Conservation (phyloP, 2,888 invertebrate species). For the Cataglyphis albicans region DNA sequence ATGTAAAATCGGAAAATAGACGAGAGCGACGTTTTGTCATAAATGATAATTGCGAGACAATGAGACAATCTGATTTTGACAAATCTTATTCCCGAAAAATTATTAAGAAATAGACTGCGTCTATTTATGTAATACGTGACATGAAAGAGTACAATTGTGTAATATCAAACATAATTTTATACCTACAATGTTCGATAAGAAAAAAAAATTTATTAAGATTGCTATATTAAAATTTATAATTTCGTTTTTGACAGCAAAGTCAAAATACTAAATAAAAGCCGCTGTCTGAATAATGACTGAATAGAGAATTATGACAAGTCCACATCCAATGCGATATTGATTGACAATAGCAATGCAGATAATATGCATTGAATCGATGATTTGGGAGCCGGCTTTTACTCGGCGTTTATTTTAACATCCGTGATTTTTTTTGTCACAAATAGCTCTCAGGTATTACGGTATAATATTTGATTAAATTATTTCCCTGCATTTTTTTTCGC, state of each 20-base stretch:
- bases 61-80: not conserved
- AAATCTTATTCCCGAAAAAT: not conserved
- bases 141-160: not conserved
- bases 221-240: not conserved
- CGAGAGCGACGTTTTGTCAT: constrained; percentile 25
- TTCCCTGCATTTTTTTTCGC: not conserved
- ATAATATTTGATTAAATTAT: not conserved
- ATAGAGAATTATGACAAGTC: not conserved
- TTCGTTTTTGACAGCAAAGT: not conserved
- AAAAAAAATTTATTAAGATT: constrained; percentile 14
- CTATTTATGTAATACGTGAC: not conserved
- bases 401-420: constrained; percentile 17
- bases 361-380: not conserved
- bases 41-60: constrained; percentile 23
- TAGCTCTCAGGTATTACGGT: not conserved
- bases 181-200: not conserved
- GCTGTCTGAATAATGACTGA: not conserved
- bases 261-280: constrained; percentile 5
- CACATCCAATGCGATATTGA: constrained; percentile 10
- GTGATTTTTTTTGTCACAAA: not conserved
- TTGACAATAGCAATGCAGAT: not conserved
- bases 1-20: not conserved
- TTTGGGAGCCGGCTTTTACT: constrained; percentile 12
- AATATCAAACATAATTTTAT: not conserved
- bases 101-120: not conserved